Base-by-base conservation (phyloP, 2,113 vertebrate species). In the Planiliza haematocheilus region DNA sequence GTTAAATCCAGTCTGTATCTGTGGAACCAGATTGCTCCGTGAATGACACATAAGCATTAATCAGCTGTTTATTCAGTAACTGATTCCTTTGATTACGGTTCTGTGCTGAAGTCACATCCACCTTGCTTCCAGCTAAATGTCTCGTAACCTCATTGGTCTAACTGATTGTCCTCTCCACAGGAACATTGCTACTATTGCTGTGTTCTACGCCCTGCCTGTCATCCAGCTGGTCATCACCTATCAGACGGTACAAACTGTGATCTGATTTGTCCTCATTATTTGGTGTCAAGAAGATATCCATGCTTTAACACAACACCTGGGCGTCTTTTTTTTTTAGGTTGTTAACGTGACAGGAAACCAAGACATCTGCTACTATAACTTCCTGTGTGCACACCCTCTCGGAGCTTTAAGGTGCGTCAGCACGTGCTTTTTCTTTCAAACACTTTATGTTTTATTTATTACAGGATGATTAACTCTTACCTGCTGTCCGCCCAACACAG, bases 351-450 rank as follows among this genome's bases (percentile, higher is more conserved):
- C 98, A 0, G 98, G 98, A 76, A 98, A 99, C 85, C 98, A 99
- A 87, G 98, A 99, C 90, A 98, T 99, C 91, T 99, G 98, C 91
- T 99, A 96, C 90, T 99, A 99, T 91, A 99, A 99, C 93, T 99
- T 99, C 85, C 89, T 98, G 66, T 99, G 98, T 0, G 98, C 98
- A 45, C 97, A 98, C 84, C 98, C 98, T 0, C 93, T 99, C 67
- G 97, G 98, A 62, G 96, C 95, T 60, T 94, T 99, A 59, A 98
- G 97, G 98, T 99, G 38, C 1, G 88, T 43, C 12, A 2, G 20
- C 42, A 8, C 14, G n/a, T 50, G 93, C 38, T 41, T 36, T 24
- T 36, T 37, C 38, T 30, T 30, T 30, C 3, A 2, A 30, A n/a
- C n/a, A n/a, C n/a, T n/a, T n/a, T 30, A 30, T 5, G 24, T 30